Conservation (phyloP, 2,888 invertebrate species). For the Tipula confusa region DNA sequence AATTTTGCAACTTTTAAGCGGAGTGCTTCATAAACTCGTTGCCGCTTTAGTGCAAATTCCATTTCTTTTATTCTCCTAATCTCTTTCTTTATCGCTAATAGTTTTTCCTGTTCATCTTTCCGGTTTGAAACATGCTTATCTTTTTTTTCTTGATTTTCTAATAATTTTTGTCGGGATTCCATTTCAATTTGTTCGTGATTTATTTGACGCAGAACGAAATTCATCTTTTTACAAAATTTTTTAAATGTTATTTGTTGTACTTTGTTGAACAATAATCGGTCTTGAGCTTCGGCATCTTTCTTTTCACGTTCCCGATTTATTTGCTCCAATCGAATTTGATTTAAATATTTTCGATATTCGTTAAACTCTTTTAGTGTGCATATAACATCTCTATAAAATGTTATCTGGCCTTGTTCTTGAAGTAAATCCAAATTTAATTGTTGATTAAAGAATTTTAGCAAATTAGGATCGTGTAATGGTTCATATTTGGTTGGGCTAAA, state of each 20-base stretch:
- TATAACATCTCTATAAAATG: slow-evolving; percentile 47
- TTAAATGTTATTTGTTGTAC: not conserved
- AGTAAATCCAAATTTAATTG: slow-evolving; percentile 44
- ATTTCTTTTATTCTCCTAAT: not conserved
- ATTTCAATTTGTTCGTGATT: not conserved
- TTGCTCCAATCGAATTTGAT: slow-evolving; percentile 55
- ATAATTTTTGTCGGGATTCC: not conserved
- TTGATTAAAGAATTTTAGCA: slow-evolving; percentile 53
- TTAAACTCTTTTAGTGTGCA: slow-evolving; percentile 63
- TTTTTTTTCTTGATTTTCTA: not conserved
- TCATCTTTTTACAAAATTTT: not conserved
- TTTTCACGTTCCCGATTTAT: slow-evolving; percentile 44
- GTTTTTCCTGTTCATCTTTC: not conserved
- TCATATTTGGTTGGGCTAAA: slow-evolving; percentile 52
- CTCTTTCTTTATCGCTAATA: not conserved
- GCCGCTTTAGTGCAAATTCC: not conserved
- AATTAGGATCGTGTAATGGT: slow-evolving; percentile 57
- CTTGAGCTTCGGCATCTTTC: not conserved
- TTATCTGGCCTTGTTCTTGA: not conserved
- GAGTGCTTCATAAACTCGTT: not conserved
- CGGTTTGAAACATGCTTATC: not conserved
- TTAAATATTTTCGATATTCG: slow-evolving; percentile 58
- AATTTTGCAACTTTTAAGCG: not conserved
- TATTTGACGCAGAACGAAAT: not conserved
- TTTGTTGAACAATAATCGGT: not conserved